These are phyloP conservation scores for Danio albolineatus DNA, from an alignment of 2,797 vertebrate species.

Conservation along the genomic window DNA sequence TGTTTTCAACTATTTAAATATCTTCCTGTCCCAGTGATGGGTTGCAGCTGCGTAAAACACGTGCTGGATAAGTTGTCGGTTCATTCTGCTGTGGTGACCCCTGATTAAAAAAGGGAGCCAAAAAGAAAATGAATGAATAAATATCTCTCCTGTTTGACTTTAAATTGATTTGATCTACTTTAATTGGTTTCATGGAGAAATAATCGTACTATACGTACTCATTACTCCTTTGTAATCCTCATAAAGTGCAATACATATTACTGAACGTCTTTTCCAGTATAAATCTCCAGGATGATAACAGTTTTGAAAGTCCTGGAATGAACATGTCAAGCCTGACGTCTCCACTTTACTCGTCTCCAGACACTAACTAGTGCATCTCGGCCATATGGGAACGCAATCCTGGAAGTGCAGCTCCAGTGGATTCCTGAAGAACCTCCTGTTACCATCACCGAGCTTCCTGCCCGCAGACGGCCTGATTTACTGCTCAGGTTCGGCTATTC, in stretches of 20 bases:
- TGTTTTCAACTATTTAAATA: too few species aligned
- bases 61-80: too few species aligned
- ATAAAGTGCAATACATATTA: neutral
- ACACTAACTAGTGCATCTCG: slow-evolving; percentile 67
- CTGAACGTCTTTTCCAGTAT: slow-evolving; percentile 36
- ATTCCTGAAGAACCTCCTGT: slow-evolving; percentile 79
- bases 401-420: slow-evolving; percentile 70
- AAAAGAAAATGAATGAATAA: too few species aligned
- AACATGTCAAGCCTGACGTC: slow-evolving; percentile 71
- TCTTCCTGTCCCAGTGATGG: too few species aligned
- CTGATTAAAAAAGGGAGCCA: too few species aligned
- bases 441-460: slow-evolving; percentile 77
- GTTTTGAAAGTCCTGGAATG: slow-evolving; percentile 64
- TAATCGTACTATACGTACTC: neutral
- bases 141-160: too few species aligned
- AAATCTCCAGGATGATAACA: slow-evolving; percentile 48
- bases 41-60: too few species aligned
- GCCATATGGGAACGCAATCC: slow-evolving; percentile 80
- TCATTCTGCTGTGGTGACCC: too few species aligned
- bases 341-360: slow-evolving; percentile 71
- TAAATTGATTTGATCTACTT: neutral
- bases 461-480: slow-evolving; percentile 69
- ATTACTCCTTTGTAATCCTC: neutral
- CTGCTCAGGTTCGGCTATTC: slow-evolving; percentile 51
- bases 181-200: neutral